Base-by-base conservation (phyloP, 1,140 invertebrate species). In the Lordiphosa clarofinis region DNA sequence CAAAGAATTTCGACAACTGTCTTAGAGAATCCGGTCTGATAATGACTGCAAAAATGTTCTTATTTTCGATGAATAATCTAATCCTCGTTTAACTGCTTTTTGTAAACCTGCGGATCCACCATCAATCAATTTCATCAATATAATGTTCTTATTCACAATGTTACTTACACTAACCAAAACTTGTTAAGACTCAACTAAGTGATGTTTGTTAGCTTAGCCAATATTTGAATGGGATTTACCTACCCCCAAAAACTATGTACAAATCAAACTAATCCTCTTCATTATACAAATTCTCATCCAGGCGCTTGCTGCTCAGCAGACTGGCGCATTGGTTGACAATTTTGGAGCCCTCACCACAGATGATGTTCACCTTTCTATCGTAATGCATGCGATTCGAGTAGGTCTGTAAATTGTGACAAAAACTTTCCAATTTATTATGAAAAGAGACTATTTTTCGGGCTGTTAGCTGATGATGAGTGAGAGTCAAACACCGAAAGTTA, bases 311-410 rank as follows among this genome's bases (percentile, higher is more conserved):
- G 39, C 37, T 43, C 46, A 61, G 10, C 33, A 53, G 28, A 13
- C 50, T 42, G 56, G 65, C 56, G 43, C 60, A 53, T 42, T 75
- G 67, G 55, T 60, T 62, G 44, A 84, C 73, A 56, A 84, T 78
- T 56, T 84, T 84, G 11, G 78, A 86, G 56, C 78, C 78, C 58
- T 84, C 78, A 58, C 78, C 78, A 78, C 57, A 84, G 61, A 84
- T 63, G 57, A 84, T 61, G 58, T 72, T 72, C 46, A 76, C 55
- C 52, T 72, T 67, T 15, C 54, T 81, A 68, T 65, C 65, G 55
- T 7, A 7, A 28, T 28, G 24, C 24, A 31, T 55, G 47, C 10
- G 47, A 36, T 58, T 46, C 21, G 33, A 37, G 9, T 57, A 57
- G 52, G 28, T 60, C 76, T 81, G 75, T 24, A 81, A 81, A 67